Conservation (phyloP, 2,888 invertebrate genomes). For the Invenusta paracnida region DNA sequence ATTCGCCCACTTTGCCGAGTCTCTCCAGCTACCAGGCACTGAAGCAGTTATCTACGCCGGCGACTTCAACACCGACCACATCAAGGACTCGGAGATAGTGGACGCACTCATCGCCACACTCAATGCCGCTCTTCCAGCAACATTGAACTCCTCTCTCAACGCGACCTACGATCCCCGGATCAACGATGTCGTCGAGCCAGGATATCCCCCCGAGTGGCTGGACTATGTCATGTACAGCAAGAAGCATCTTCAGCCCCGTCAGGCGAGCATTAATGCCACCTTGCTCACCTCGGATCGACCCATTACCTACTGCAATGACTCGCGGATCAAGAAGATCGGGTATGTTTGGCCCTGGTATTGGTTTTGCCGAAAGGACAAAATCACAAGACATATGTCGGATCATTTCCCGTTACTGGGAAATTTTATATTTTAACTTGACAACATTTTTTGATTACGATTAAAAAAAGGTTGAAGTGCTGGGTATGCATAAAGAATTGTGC, state of each 20-base stretch:
- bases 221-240: slow-evolving; percentile 42
- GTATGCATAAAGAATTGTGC: no score
- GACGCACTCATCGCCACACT: slow-evolving; percentile 3
- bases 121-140: slow-evolving; percentile 36
- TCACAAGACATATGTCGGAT: slow-evolving; percentile 43
- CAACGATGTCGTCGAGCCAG: slow-evolving; percentile 45
- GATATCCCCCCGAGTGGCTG: slow-evolving; percentile 36
- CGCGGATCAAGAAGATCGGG: background rate
- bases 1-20: slow-evolving; percentile 34
- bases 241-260: background rate
- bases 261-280: slow-evolving; percentile 33
- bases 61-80: slow-evolving; percentile 43
- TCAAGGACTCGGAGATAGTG: slow-evolving; percentile 36
- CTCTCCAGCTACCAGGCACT: background rate
- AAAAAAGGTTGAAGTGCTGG: no score
- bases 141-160: slow-evolving; percentile 32
- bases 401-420: slow-evolving; percentile 44
- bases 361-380: slow-evolving; percentile 33
- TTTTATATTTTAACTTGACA: background rate
- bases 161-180: slow-evolving; percentile 36
- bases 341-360: slow-evolving; percentile 38
- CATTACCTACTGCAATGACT: slow-evolving; percentile 42
- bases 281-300: slow-evolving; percentile 33
- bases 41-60: slow-evolving; percentile 43
- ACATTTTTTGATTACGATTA: no score